Evolutionary conservation across 2,888 invertebrate genomes (phyloP).

Genomic region (Lissocephala sabroskyi): DNA sequence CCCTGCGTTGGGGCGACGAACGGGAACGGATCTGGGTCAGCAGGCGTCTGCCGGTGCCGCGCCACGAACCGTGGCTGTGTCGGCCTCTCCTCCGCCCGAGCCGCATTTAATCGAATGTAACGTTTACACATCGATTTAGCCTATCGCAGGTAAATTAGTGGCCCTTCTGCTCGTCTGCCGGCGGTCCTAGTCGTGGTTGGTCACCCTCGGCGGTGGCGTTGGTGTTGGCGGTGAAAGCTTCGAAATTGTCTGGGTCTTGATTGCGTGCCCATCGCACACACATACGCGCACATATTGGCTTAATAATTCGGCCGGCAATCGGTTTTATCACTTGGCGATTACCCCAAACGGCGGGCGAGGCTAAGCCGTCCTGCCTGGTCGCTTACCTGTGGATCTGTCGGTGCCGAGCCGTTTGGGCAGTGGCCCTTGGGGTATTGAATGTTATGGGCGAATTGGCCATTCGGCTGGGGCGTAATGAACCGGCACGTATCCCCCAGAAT

Average conservation of each 20-base stretch:
- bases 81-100: too few species aligned
- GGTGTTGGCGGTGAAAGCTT: not conserved
- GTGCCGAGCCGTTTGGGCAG: too few species aligned
- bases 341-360: slow-evolving; percentile 1
- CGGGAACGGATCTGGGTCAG: slow-evolving; percentile 47
- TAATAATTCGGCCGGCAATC: slow-evolving; percentile 29
- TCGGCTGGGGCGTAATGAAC: too few species aligned
- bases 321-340: slow-evolving; percentile 29
- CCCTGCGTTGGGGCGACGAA: slow-evolving; percentile 29
- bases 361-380: too few species aligned
- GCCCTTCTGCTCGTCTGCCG: slow-evolving; percentile 24
- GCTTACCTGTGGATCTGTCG: too few species aligned
- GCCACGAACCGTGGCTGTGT: too few species aligned
- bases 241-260: not conserved
- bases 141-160: slow-evolving; percentile 51
- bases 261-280: not conserved
- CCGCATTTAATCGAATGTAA: slow-evolving; percentile 59
- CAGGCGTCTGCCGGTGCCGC: too few species aligned
- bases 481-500: too few species aligned
- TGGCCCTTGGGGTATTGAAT: too few species aligned
- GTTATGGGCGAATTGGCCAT: too few species aligned
- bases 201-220: not conserved
- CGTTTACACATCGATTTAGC: slow-evolving; percentile 54
- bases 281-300: slow-evolving; percentile 10
- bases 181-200: not conserved